Conservation (phyloP, 2,797 vertebrate genomes). For the Hydrophis major region DNA sequence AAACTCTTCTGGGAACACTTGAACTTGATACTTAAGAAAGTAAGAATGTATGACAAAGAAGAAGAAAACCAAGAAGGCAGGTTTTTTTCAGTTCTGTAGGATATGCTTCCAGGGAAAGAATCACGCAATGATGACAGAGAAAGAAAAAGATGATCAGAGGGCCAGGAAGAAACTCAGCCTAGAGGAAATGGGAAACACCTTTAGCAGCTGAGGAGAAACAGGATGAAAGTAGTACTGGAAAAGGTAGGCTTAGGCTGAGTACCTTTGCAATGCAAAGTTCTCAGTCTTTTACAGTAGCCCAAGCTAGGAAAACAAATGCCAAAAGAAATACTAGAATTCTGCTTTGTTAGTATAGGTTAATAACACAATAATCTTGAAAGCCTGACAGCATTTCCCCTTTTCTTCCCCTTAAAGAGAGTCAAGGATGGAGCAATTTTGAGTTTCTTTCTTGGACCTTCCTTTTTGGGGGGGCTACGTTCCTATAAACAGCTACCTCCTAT, state of each 20-base stretch:
- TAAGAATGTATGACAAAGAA: background rate
- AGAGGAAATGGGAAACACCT: background rate
- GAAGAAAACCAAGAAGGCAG: background rate
- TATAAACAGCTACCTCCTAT: background rate
- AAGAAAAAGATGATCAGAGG: background rate
- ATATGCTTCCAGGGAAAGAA: background rate
- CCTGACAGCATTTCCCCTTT: background rate
- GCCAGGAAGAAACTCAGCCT: background rate
- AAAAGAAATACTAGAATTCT: background rate
- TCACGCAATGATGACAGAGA: background rate
- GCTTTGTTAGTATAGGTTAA: background rate
- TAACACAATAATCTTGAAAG: background rate
- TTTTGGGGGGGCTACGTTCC: background rate
- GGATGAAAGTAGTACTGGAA: background rate
- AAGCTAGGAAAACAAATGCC: background rate
- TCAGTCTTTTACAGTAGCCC: background rate
- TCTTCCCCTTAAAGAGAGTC: background rate
- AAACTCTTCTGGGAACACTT: background rate
- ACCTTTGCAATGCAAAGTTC: background rate
- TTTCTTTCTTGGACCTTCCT: background rate
- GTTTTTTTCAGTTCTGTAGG: background rate
- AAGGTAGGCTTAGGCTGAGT: background rate
- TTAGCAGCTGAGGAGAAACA: background rate
- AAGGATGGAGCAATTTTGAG: background rate
- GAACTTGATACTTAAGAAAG: background rate